These are phyloP conservation scores for Verasper variegatus DNA, from an alignment of 2,113 vertebrate species.

Conservation along the genomic window DNA sequence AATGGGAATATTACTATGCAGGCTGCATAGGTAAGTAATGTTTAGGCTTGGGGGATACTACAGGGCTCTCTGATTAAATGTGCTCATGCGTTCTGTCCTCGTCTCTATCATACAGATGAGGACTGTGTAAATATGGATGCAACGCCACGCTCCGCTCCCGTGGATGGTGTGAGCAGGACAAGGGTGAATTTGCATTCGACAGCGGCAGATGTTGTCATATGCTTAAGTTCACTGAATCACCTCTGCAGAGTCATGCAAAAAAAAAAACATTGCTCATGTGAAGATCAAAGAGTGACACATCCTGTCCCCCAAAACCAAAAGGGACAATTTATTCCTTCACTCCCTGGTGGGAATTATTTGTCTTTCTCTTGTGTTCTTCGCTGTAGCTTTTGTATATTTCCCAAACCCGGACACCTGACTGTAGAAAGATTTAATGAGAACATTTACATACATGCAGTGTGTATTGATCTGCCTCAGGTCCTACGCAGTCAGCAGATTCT, in stretches of 20 bases:
- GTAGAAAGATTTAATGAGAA: constrained; percentile 65
- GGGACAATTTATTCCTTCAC: neutral
- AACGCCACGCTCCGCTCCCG: constrained; percentile 24
- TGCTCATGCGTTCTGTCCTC: constrained; percentile 46
- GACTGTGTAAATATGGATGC: constrained; percentile 52
- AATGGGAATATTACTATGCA: constrained; percentile 54
- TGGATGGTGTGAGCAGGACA: constrained; percentile 29
- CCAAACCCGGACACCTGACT: constrained; percentile 43
- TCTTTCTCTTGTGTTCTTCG: constrained; percentile 24
- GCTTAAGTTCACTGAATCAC: constrained; percentile 55
- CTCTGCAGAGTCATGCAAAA: constrained; percentile 32
- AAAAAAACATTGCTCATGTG: neutral
- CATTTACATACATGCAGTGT: constrained; percentile 70
- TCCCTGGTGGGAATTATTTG: constrained; percentile 10
- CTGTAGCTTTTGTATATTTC: constrained; percentile 21
- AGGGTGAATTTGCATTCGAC: constrained; percentile 51
- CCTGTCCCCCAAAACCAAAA: constrained; percentile 6
- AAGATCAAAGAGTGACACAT: constrained; percentile 31
- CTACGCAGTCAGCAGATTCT: constrained; percentile 69
- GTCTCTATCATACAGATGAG: constrained; percentile 59
- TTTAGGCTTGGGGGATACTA: constrained; percentile 62
- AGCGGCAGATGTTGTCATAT: constrained; percentile 27
- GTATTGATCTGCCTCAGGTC: constrained; percentile 67
- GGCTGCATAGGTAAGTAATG: constrained; percentile 62
- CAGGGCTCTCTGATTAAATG: constrained; percentile 61